Percentiles rank a stretch among this genome's conserved stretches.
These are phyloP conservation scores for Alligator sinensis DNA, from an alignment of 2,113 vertebrate genomes.

Conservation along the genomic window DNA sequence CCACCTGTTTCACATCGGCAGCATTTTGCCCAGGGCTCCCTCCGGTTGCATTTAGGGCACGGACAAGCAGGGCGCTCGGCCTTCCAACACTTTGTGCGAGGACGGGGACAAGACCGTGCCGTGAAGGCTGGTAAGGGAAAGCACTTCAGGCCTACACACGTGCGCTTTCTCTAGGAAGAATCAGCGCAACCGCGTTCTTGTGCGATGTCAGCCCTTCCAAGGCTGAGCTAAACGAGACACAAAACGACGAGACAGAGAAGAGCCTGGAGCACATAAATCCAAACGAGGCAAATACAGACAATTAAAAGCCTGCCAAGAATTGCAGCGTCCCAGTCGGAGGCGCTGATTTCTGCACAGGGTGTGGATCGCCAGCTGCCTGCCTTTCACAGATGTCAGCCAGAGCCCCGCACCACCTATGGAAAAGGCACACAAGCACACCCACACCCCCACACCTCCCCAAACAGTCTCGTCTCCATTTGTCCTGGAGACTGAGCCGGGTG, in stretches of 20 bases:
- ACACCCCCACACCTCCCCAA: neutral
- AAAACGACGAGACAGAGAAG: constrained; percentile 59
- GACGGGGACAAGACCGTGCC: neutral
- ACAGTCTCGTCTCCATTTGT: neutral
- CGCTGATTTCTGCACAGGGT: neutral
- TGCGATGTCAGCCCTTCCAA: constrained; percentile 64
- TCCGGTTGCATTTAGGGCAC: constrained; percentile 33
- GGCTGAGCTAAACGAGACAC: constrained; percentile 44
- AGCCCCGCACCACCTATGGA: neutral
- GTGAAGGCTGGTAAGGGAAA: constrained; percentile 47
- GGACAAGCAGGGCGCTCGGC: constrained; percentile 10
- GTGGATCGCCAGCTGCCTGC: constrained; percentile 43
- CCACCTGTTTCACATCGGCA: constrained; percentile 55
- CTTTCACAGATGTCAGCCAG: neutral
- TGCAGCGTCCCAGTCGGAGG: constrained; percentile 58
- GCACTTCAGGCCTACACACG: constrained; percentile 44
- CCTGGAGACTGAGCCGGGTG: neutral
- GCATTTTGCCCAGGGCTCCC: constrained; percentile 6
- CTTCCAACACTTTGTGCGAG: constrained; percentile 34
- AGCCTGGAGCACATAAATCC: constrained; percentile 63
- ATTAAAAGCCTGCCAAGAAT: constrained; percentile 54
- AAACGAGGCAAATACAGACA: constrained; percentile 65
- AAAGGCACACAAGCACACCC: neutral
- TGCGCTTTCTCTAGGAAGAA: constrained; percentile 73
- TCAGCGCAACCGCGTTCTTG: constrained; percentile 28